Evolutionary conservation across 1,140 invertebrate species (phyloP).

Genomic region (Bombus sibiricus): DNA sequence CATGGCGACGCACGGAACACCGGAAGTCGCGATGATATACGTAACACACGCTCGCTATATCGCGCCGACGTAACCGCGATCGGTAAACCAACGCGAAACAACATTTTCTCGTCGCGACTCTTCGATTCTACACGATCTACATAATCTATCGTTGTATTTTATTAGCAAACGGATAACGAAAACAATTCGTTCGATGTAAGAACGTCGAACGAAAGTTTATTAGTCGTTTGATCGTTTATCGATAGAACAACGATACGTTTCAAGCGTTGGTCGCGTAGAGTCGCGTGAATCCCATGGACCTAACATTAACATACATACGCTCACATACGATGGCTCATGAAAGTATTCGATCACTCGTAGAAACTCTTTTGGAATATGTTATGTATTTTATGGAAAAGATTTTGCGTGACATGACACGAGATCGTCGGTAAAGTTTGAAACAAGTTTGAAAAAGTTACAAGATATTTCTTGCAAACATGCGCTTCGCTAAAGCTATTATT

Average conservation of each 20-base stretch:
- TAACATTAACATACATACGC: not conserved
- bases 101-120: not conserved
- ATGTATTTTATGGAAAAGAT: too few species aligned
- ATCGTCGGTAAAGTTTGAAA: too few species aligned
- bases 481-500: not conserved
- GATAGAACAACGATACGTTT: not conserved
- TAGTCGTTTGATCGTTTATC: not conserved
- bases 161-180: not conserved
- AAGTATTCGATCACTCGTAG: not conserved
- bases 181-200: not conserved
- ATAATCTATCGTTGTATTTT: not conserved
- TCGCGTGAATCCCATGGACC: not conserved
- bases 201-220: not conserved
- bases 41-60: not conserved
- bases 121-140: not conserved
- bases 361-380: not conserved
- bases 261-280: too few species aligned
- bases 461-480: too few species aligned
- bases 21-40: constrained; percentile 9
- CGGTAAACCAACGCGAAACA: not conserved
- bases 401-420: too few species aligned
- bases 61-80: not conserved
- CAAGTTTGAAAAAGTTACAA: too few species aligned
- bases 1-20: not conserved
- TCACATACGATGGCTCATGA: not conserved